Conservation (phyloP, 2,113 vertebrate species). For the Sinosuthora webbiana region DNA sequence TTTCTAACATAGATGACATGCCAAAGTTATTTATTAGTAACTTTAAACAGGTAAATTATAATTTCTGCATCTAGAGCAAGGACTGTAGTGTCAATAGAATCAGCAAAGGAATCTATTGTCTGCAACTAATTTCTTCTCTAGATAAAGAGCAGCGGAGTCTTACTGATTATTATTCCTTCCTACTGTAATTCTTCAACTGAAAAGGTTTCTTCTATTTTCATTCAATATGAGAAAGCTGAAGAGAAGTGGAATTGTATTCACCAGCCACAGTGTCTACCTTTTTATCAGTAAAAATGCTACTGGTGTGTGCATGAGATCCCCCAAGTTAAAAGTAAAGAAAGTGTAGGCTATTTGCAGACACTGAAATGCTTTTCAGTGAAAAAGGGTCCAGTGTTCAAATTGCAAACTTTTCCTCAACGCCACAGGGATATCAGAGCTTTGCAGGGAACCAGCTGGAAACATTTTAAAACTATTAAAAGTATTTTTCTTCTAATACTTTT, state of each 20-base stretch:
- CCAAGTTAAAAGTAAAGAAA: background rate
- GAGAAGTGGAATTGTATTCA: background rate
- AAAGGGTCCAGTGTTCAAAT: background rate
- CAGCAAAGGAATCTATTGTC: background rate
- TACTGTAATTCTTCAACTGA: background rate
- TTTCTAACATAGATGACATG: background rate
- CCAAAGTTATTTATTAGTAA: background rate
- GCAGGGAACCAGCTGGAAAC: background rate
- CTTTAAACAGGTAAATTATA: background rate
- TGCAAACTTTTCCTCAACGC: background rate
- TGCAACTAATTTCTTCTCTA: background rate
- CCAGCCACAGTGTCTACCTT: background rate
- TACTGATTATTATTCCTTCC: background rate
- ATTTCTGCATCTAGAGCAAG: background rate
- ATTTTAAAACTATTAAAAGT: background rate
- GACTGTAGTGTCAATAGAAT: background rate
- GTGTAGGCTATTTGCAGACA: background rate
- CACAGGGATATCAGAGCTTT: background rate
- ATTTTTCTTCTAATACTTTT: background rate
- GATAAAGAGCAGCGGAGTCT: background rate
- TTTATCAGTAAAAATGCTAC: background rate
- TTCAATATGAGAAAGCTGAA: background rate
- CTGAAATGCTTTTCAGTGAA: background rate
- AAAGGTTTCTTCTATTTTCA: background rate
- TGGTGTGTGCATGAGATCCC: background rate